Evolutionary conservation across 2,888 invertebrate species (phyloP).

Genomic region (Mechanitis messenoides): DNA sequence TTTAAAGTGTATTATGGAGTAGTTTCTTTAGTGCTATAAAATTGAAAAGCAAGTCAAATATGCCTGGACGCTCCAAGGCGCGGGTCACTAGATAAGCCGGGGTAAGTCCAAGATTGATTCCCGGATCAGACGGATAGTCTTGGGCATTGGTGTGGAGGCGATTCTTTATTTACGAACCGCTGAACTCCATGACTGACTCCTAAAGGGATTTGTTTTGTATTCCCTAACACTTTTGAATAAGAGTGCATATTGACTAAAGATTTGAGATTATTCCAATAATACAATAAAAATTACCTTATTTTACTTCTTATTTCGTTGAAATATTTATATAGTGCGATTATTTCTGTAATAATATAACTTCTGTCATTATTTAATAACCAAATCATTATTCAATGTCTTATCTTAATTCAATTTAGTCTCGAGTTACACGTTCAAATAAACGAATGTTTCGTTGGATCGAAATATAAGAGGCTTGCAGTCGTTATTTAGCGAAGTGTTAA

Average conservation of each 20-base stretch:
- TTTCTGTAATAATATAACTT: slow-evolving; percentile 14
- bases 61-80: slow-evolving; percentile 52
- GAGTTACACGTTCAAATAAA: slow-evolving; percentile 18
- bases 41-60: slow-evolving; percentile 58
- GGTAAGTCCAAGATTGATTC: slow-evolving; percentile 71
- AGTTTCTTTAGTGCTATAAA: slow-evolving; percentile 32
- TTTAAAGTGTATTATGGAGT: neutral
- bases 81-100: slow-evolving; percentile 70
- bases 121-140: slow-evolving; percentile 62
- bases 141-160: slow-evolving; percentile 58
- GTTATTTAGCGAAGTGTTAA: slow-evolving; percentile 74
- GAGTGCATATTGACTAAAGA: slow-evolving; percentile 19
- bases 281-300: slow-evolving; percentile 12
- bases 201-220: slow-evolving; percentile 33
- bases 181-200: slow-evolving; percentile 55
- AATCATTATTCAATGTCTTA: slow-evolving; percentile 22
- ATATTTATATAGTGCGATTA: slow-evolving; percentile 14
- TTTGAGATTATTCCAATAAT: neutral
- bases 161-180: slow-evolving; percentile 68
- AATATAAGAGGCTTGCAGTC: slow-evolving; percentile 51
- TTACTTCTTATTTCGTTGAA: slow-evolving; percentile 9
- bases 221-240: slow-evolving; percentile 26
- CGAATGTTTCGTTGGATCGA: slow-evolving; percentile 27
- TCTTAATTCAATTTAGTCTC: slow-evolving; percentile 27
- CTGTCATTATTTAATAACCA: slow-evolving; percentile 15